Evolutionary conservation across 2,113 vertebrate species (phyloP), one percentile per base, ranked within the genome.

Genomic region (Barnardius zonarius): DNA sequence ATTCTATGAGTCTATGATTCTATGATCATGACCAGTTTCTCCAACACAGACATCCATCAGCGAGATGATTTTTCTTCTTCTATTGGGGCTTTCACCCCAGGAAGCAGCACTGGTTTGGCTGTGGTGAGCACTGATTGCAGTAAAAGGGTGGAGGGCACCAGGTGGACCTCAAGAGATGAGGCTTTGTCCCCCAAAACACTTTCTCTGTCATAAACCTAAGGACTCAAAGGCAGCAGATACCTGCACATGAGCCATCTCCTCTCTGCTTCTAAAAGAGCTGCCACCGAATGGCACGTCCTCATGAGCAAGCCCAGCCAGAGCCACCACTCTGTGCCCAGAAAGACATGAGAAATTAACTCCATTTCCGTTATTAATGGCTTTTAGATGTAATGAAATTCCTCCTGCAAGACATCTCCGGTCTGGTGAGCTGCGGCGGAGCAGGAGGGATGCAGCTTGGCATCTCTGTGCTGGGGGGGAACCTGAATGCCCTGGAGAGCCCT

Each of bases 381-480:
- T 82, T n/a, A 87, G 78, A 33, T 14, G 37, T 49, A 81, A 91
- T 55, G 23, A 79, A 63, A 64, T 93, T 82, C 79, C 37, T 91
- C 62, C 33, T 54, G 62, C 52, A 43, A 64, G 74, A n/a, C 39
- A 7, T 75, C 95, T 93, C 84, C 2, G 12, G 69, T 90, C 79
- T 59, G 57, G 62, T 37, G 62, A 94, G 66, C 39, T 0, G 0
- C 0, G 0, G 67, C 0, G 0, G 46, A 89, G 69, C 79, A 92
- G 57, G 18, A 77, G n/a, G n/a, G 63, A 83, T 17, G 3, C 30
- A 59, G 33, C 17, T 62, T 24, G 41, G 31, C 5, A 23, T 39
- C 55, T 62, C 49, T 82, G 46, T 15, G 59, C 12, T 62, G 33
- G 37, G 23, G 23, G 14, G 30, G 10, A 62, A 78, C 59, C 68